A percentile compares a stretch with the other conserved stretches of the same genome.
Conservation (phyloP, 1,140 invertebrate species). For the Brachionus paranguensis region DNA sequence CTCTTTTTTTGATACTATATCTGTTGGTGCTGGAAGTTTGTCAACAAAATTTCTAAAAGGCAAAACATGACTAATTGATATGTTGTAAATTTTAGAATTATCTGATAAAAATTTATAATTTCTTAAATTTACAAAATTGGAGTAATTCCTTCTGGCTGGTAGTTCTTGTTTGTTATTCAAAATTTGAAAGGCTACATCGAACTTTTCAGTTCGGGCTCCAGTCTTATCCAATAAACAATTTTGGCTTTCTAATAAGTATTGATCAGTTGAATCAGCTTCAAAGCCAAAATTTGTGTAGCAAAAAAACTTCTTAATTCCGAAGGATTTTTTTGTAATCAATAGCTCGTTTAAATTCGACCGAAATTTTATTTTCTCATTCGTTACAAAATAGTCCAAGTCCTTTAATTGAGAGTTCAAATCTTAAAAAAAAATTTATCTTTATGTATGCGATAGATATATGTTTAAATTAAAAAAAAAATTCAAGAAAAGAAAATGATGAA, state of each 20-base stretch:
- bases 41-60: not conserved
- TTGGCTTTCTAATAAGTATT: not conserved
- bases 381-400: not conserved
- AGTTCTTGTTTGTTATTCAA: not conserved
- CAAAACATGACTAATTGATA: not conserved
- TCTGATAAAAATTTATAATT: not conserved
- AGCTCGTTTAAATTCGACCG: not conserved
- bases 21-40: not conserved
- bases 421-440: not conserved
- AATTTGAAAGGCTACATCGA: not conserved
- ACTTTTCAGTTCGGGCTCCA: not conserved
- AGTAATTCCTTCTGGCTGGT: not conserved
- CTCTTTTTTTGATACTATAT: not conserved
- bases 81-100: not conserved
- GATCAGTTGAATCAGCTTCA: not conserved
- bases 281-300: not conserved
- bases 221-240: not conserved
- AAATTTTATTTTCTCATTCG: not conserved
- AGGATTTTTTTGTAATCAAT: not conserved
- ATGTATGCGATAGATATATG: too few relatives aligned
- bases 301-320: not conserved
- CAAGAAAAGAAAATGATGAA: too few relatives aligned
- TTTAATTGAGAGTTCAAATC: not conserved
- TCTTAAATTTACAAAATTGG: not conserved
- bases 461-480: too few relatives aligned